phyloP scores from a whole-genome alignment of 2,113 vertebrate genomes.

The Alaudala cheleensis region DNA sequence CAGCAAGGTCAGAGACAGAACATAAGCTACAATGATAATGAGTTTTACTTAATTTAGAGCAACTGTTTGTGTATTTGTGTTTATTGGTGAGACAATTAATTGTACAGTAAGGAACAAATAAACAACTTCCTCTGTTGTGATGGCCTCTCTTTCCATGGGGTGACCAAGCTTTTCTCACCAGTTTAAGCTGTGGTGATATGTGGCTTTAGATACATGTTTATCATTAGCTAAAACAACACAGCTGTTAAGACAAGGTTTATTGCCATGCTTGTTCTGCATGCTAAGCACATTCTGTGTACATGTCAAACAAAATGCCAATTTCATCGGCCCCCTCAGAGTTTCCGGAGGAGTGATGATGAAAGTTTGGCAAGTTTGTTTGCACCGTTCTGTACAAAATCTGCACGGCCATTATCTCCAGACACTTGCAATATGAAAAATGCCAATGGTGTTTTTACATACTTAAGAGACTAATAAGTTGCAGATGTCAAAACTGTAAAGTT shows the following conservation, averaged over 20 bases:
- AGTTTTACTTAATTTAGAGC: background rate
- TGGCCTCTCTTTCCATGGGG: background rate
- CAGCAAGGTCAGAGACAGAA: background rate
- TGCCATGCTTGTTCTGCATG: conserved; percentile 25
- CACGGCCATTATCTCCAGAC: conserved; percentile 50
- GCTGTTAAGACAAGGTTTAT: conserved; percentile 44
- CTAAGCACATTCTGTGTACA: conserved; percentile 56
- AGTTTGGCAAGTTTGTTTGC: conserved; percentile 58
- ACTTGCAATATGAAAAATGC: conserved; percentile 60
- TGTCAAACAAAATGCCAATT: conserved; percentile 60
- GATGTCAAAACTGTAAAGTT: conserved; percentile 50
- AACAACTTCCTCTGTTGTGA: background rate
- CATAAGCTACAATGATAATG: background rate
- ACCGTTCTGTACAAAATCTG: conserved; percentile 41
- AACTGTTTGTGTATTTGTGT: background rate
- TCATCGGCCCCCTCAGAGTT: conserved; percentile 55
- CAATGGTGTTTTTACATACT: conserved; percentile 56
- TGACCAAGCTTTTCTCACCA: conserved; percentile 15
- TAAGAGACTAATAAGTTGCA: conserved; percentile 45
- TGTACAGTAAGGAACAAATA: background rate
- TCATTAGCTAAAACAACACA: conserved; percentile 51
- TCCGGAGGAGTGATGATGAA: conserved; percentile 58
- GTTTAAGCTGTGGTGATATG: background rate
- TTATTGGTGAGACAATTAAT: background rate
- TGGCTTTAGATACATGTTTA: conserved; percentile 40